These are phyloP conservation scores for Drymonia ruficornis DNA, from an alignment of 2,888 invertebrate species.

Conservation along the genomic window DNA sequence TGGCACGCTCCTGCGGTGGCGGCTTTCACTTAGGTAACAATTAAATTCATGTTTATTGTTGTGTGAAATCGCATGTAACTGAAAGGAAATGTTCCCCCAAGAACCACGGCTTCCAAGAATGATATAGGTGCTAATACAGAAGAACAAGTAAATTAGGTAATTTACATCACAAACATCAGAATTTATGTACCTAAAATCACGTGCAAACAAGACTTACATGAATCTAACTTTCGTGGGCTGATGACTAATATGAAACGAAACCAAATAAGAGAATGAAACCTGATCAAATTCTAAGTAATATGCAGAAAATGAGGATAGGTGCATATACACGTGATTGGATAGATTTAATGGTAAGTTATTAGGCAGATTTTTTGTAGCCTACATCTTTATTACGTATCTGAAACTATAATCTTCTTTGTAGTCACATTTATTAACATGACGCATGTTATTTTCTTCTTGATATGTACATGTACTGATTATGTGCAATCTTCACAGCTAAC, in stretches of 20 bases:
- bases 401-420: not conserved
- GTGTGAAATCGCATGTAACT: conserved; percentile 2
- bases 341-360: conserved; percentile 34
- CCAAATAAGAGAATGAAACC: conserved; percentile 13
- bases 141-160: conserved; percentile 19
- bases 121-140: conserved; percentile 19
- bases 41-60: not conserved
- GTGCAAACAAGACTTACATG: conserved; percentile 13
- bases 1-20: not conserved
- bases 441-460: not conserved
- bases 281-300: conserved; percentile 22
- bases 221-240: conserved; percentile 38
- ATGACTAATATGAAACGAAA: conserved; percentile 32
- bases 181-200: not conserved
- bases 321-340: conserved; percentile 28
- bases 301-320: conserved; percentile 23
- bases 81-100: conserved; percentile 7
- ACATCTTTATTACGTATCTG: not conserved
- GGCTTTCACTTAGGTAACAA: conserved; percentile 6
- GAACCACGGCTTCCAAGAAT: conserved; percentile 11
- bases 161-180: conserved; percentile 9
- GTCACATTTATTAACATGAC: not conserved
- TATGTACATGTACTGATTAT: conserved; percentile 47
- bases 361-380: conserved; percentile 1
- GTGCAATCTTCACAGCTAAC: conserved; percentile 72